Base-by-base conservation (phyloP, 37 sponge, comb jelly and placozoan species). In the Halichondria panicea region DNA sequence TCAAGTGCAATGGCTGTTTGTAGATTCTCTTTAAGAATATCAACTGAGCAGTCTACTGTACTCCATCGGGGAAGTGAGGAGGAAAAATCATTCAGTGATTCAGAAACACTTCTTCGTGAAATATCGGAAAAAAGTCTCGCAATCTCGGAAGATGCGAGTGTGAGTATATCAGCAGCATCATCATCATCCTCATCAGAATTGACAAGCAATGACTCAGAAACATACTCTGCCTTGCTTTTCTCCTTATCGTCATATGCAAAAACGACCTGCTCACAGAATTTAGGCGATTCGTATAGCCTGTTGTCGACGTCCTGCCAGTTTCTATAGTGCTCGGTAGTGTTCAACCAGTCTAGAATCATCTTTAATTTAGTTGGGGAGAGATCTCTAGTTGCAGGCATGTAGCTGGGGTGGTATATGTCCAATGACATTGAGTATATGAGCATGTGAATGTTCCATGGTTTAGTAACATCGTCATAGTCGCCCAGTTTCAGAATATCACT, bases 361-460 rank as follows among this genome's bases (percentile, higher is more conserved):
- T 50, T 8, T n/a, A n/a, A n/a, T 22, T 48, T 65, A 2, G 55
- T 27, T 5, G 66, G 56, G 2, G 68, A 43, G 8, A 78, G 68
- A 67, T 88, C 83, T 55, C 89, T 82, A 12, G 89, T 82, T 1
- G 46, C 78, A 24, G 89, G 89, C 89, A 88, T 88, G 76, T 88
- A 71, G 38, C 67, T 62, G 31, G 89, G 78, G 42, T 76, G 58
- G 24, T 74, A 43, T 7, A 67, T 0, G 45, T 73, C 75, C 24
- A 73, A 27, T 19, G 42, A 25, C 67, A 82, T 61, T 35, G 78
- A 43, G 33, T 44, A 33, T 19, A 77, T 56, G 7, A 76, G 33
- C 7, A 59, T 19, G 27, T 22, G 60, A 22, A 59, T 22, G 22
- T 59, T 59, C 8, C 25, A 12, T 0, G 63, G 38, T 33, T 34